Percentiles rank a stretch among this genome's conserved stretches.
Conservation (phyloP, 2,888 invertebrate species). For the Archips crataeganus region DNA sequence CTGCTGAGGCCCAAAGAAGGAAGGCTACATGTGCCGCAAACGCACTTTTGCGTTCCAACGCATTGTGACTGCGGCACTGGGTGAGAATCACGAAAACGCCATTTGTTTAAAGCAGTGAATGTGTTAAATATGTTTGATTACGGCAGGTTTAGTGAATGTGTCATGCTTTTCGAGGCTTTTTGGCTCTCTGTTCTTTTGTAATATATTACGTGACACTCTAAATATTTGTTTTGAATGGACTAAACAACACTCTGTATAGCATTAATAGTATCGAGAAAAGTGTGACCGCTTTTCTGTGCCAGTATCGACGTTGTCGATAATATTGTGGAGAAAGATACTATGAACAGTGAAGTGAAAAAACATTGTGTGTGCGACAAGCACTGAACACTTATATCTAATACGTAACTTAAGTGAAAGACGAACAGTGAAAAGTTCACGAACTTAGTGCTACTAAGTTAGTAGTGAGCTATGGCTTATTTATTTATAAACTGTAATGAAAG, state of each 20-base stretch:
- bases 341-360: slow-evolving; percentile 34
- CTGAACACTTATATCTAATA: slow-evolving; percentile 4
- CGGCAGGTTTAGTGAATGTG: neutral
- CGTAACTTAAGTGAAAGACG: slow-evolving; percentile 10
- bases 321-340: neutral
- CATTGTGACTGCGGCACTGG: no score
- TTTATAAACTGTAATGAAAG: slow-evolving; percentile 15
- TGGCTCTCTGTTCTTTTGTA: slow-evolving; percentile 4
- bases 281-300: neutral
- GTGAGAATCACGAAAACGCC: no score
- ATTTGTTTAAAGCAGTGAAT: no score
- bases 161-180: neutral
- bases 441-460: neutral
- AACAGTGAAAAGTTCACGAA: slow-evolving; percentile 15
- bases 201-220: neutral
- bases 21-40: no score
- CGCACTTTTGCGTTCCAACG: no score
- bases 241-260: neutral
- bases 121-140: neutral
- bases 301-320: neutral
- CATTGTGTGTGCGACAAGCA: slow-evolving; percentile 13
- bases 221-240: neutral
- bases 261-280: neutral
- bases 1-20: no score
- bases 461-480: slow-evolving; percentile 15